Evolutionary conservation across 2,888 invertebrate species (phyloP).

Genomic region (Andricus curvator): DNA sequence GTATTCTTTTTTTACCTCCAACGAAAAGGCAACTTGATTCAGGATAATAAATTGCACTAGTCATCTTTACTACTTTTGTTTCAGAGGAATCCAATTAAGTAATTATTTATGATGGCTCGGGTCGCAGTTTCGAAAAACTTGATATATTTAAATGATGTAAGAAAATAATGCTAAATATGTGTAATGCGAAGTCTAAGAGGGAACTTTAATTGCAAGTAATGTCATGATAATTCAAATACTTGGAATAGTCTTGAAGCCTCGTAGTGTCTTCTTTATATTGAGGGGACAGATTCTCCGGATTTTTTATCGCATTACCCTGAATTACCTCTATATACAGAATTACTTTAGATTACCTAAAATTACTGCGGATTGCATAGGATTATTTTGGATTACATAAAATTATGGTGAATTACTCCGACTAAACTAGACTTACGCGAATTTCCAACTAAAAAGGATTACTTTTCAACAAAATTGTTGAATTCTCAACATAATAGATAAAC

Average conservation of each 20-base stretch:
- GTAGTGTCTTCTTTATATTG: neutral
- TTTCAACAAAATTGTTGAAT: too few species aligned
- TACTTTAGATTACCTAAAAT: too few species aligned
- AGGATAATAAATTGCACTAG: conserved; percentile 2
- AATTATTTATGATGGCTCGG: conserved; percentile 20
- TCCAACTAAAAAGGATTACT: too few species aligned
- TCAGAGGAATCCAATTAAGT: conserved; percentile 27
- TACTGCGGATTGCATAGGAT: too few species aligned
- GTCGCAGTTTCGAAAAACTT: neutral
- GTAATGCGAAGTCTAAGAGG: neutral
- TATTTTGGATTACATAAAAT: too few species aligned
- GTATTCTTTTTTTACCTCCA: neutral
- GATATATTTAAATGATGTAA: conserved; percentile 24
- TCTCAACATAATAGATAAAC: too few species aligned
- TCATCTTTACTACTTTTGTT: conserved; percentile 16
- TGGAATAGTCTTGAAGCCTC: neutral
- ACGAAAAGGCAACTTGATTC: conserved; percentile 7
- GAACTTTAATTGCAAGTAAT: conserved; percentile 22
- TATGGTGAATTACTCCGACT: too few species aligned
- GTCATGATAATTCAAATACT: neutral
- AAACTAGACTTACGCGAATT: too few species aligned
- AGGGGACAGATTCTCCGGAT: neutral
- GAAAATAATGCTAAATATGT: neutral
- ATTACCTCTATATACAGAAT: too few species aligned
- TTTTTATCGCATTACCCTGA: too few species aligned